Evolutionary conservation across 2,113 vertebrate species (phyloP), one percentile per base, ranked within the genome.

Genomic region (Silurus asotus): DNA sequence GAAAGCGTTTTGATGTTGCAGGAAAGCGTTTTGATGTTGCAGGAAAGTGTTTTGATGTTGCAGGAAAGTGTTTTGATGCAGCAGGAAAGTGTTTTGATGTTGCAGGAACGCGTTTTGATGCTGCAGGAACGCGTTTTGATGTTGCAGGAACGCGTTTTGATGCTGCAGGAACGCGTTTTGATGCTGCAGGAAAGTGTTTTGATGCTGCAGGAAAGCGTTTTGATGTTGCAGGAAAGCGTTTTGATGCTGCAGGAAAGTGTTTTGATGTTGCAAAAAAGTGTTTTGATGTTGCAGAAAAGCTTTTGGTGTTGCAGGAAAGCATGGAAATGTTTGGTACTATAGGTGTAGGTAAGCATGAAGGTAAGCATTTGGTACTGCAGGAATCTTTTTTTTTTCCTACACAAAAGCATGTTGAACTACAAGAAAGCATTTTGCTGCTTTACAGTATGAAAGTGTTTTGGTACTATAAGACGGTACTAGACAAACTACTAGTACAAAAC

Each of bases 111-210:
- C 20, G 8, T 62, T 13, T 62, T 2, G 20, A 3, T 23, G 10
- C n/a, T 64, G 23, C 1, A 10, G n/a, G 20, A n/a, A n/a, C 23
- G n/a, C 62, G n/a, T 8, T 2, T 64, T 13, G 11, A 13, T 67
- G 28, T 4, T 67, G n/a, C 62, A 64, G n/a, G 62, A 9, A 37
- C 20, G 6, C 10, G 15, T 69, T 5, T 69, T 28, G 13, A 15
- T 37, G 7, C 4, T 37, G 37, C 25, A 37, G 7, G 65, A 37
- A 61, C 25, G 28, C 17, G 37, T 69, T 0, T 37, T 37, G 25
- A 6, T 15, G 0, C 2, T 72, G 1, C 8, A 9, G 48, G 0
- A 37, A 10, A 7, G 9, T 23, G 11, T 0, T 11, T 67, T 1
- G 25, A n/a, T 64, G 11, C 25, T n/a, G 4, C 11, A 6, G 28